Conservation (phyloP, 2,113 vertebrate genomes). For the Calypte anna region DNA sequence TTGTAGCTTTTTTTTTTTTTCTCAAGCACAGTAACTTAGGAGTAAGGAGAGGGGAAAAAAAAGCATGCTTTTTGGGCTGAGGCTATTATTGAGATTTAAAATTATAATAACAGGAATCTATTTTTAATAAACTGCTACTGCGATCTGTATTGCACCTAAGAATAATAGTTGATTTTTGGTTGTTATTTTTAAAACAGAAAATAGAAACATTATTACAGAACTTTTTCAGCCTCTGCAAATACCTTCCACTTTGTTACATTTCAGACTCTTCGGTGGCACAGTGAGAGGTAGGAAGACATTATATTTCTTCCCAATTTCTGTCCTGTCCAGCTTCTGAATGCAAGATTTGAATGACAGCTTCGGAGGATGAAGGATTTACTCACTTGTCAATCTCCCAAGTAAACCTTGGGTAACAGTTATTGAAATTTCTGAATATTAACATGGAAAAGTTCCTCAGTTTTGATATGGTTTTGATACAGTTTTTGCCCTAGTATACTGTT, state of each 20-base stretch:
- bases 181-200: slow-evolving; percentile 37
- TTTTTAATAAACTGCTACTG: slow-evolving; percentile 57
- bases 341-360: background rate
- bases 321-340: background rate
- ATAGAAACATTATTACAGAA: slow-evolving; percentile 1
- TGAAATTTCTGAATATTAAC: background rate
- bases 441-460: background rate
- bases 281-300: background rate
- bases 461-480: background rate
- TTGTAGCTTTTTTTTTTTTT: slow-evolving; percentile 1
- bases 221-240: slow-evolving; percentile 12
- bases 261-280: background rate
- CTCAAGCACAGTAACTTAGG: background rate
- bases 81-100: slow-evolving; percentile 53
- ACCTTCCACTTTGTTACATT: background rate
- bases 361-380: background rate
- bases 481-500: background rate
- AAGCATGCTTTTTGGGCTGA: slow-evolving; percentile 17
- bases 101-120: slow-evolving; percentile 30
- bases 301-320: background rate
- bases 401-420: background rate
- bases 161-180: slow-evolving; percentile 41
- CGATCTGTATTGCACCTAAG: slow-evolving; percentile 39
- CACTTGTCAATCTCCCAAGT: background rate
- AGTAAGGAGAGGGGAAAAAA: slow-evolving; percentile 19